These are phyloP conservation scores for Ooceraea biroi DNA, from an alignment of 1,140 invertebrate genomes.

Conservation along the genomic window DNA sequence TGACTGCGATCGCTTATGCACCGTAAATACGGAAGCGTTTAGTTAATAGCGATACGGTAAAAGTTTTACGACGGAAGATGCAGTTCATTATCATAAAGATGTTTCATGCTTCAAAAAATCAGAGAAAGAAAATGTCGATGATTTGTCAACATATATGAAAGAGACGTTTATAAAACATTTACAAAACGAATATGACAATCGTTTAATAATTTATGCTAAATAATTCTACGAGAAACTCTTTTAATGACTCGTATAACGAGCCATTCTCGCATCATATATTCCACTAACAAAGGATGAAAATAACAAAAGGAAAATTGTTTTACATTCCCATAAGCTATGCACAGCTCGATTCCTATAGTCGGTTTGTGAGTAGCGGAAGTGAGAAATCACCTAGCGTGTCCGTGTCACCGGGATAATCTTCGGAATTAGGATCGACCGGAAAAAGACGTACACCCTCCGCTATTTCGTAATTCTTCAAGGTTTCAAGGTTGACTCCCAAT, in stretches of 20 bases:
- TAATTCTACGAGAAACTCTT: no score
- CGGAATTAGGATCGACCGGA: slow-evolving; percentile 83
- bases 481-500: slow-evolving; percentile 84
- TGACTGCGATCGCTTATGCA: background rate
- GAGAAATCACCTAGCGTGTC: slow-evolving; percentile 87
- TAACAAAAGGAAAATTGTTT: background rate
- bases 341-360: background rate
- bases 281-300: background rate
- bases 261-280: background rate
- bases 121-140: background rate
- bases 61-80: slow-evolving; percentile 9
- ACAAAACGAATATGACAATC: slow-evolving; percentile 1
- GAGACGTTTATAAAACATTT: background rate
- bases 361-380: slow-evolving; percentile 5
- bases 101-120: background rate
- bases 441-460: slow-evolving; percentile 88
- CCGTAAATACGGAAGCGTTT: slow-evolving; percentile 1
- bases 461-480: slow-evolving; percentile 86
- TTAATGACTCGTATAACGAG: background rate
- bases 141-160: no score
- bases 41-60: slow-evolving; percentile 29
- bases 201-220: background rate
- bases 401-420: slow-evolving; percentile 88
- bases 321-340: background rate
- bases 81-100: slow-evolving; percentile 17